Evolutionary conservation across 2,113 vertebrate genomes (phyloP), one percentile per base, ranked within the genome.

Genomic region (Argyrosomus japonicus): DNA sequence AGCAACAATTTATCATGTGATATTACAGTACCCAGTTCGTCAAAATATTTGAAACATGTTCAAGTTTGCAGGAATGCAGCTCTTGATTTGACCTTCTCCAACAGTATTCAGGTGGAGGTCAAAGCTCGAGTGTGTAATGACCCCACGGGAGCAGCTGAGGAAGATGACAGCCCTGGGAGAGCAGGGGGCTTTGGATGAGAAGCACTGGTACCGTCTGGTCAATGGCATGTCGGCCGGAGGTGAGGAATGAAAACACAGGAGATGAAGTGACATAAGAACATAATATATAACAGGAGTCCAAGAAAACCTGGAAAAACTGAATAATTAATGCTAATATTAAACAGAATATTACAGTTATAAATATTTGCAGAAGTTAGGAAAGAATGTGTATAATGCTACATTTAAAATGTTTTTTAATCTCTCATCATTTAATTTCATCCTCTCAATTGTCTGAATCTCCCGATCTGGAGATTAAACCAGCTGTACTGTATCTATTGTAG

Each of bases 141-240:
- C 96, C 89, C 96, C 96, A 18, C 85, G 96, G 64, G 97, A 98
- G 80, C 96, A 97, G 89, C 89, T 95, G 75, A 96, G 96, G 92
- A 97, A 96, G 91, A 96, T 97, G 92, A 94, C 96, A 18, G 87
- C 96, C 0, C 88, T 97, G 89, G 96, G 96, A 13, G 95, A 97
- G 43, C 95, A 96, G 79, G 94, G 94, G 3, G 51, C 93, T 5
- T 86, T 97, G 63, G 97, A 98, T 79, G 97, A 97, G 82, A 97
- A 97, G 84, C 95, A 97, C 88, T 95, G 97, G 88, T 97, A 96
- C 84, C 91, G 95, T 7, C 86, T 97, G 53, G 95, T 97, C 45
- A 96, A 95, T 0, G 94, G 97, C 50, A 96, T 98, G 94, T 95
- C 97, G 56, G 94, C 96, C 68, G 96, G 96, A 95, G 96, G 97